Base-by-base conservation (phyloP, 92 coral and sea anemone genomes). In the Palythoa grandiflora region DNA sequence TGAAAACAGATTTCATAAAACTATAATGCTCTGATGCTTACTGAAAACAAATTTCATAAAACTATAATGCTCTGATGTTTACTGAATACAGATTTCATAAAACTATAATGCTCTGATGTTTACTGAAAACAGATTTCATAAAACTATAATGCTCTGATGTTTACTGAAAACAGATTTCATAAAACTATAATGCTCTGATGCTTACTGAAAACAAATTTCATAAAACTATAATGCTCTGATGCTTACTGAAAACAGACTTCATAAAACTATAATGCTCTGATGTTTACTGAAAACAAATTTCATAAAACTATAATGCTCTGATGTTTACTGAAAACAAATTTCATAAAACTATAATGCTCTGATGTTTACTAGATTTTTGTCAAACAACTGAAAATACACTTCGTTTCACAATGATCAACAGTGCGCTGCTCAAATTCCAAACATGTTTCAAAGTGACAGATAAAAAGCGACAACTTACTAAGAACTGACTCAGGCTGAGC, bases 221-320 rank as follows among this genome's bases (percentile, higher is more conserved):
- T n/a, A n/a, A n/a, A n/a, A n/a, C n/a, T n/a, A n/a, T n/a, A n/a
- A n/a, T n/a, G n/a, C n/a, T n/a, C n/a, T n/a, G n/a, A n/a, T n/a
- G n/a, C n/a, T n/a, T n/a, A 28, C 28, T 95, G 83, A 0, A 51
- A 54, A 14, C 61, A 35, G 7, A 72, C 54, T 13, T 37, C 7
- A 35, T 16, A 50, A 38, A 19, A 7, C 38, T 12, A 20, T n/a
- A 66, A 59, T 38, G 20, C 5, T 8, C 13, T 6, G 38, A 10
- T 2, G 44, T 28, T 28, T 28, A 28, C 28, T 95, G 83, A 0
- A 51, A 54, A 14, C 61, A 35, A 3, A 72, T 68, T 13, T 37
- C 7, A 35, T 16, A 50, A 38, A 19, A 7, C 38, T 12, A 20
- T n/a, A 66, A 59, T 38, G 20, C 5, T 8, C 13, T 6, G 38